Evolutionary conservation across 1,140 invertebrate species (phyloP).

Genomic region (Myzus persicae): DNA sequence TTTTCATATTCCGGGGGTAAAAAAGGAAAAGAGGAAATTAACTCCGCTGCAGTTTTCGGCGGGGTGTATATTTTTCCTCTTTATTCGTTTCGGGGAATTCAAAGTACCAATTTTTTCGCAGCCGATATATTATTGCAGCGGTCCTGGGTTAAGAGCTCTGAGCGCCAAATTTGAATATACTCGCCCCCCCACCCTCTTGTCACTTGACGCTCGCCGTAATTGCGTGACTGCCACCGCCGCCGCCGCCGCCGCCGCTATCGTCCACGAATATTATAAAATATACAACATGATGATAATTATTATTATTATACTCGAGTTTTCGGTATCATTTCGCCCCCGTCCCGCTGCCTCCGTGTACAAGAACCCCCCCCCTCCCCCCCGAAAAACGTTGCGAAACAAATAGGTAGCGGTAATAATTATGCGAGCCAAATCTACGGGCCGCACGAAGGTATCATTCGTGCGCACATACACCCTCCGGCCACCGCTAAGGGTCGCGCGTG

Average conservation of each 20-base stretch:
- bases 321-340: conserved; percentile 31
- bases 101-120: conserved; percentile 14
- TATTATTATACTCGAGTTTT: conserved; percentile 22
- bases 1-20: not conserved
- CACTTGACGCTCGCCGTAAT: not conserved
- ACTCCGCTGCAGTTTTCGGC: not conserved
- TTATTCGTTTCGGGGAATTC: conserved; percentile 41
- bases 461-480: not conserved
- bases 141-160: not conserved
- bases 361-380: too few species aligned
- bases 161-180: conserved; percentile 16
- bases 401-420: conserved; percentile 10
- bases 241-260: too few species aligned
- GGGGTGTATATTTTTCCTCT: not conserved
- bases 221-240: conserved; percentile 28
- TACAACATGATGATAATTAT: conserved; percentile 41
- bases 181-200: not conserved
- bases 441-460: conserved; percentile 37
- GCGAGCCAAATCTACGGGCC: not conserved
- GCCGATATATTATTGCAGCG: not conserved
- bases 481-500: not conserved
- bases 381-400: conserved; percentile 51
- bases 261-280: conserved; percentile 35
- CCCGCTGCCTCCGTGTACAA: not conserved
- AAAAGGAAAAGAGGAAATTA: conserved; percentile 46